These are phyloP conservation scores for Lasioglossum marginatum DNA, from an alignment of 2,888 invertebrate genomes.

Conservation along the genomic window DNA sequence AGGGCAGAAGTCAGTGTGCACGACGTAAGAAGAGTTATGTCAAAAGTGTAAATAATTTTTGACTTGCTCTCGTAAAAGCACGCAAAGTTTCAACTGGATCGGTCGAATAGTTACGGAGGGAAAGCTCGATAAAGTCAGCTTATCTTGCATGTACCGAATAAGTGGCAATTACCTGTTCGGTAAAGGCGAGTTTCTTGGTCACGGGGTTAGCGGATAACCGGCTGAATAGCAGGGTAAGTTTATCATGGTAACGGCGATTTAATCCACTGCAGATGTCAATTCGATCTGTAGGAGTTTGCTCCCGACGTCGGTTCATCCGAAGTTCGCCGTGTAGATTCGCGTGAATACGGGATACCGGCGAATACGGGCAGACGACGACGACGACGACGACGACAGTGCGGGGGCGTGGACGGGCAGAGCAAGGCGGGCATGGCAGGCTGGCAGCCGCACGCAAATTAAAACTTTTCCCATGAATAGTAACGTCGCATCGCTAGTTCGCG, in stretches of 20 bases:
- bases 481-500: conserved; percentile 53
- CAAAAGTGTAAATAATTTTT: too few species aligned
- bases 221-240: not conserved
- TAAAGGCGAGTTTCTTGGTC: not conserved
- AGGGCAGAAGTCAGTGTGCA: too few species aligned
- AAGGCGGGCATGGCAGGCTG: not conserved
- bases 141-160: not conserved
- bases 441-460: conserved; percentile 73
- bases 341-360: conserved; percentile 23
- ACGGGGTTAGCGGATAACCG: not conserved
- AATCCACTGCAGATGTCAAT: conserved; percentile 1
- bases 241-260: conserved; percentile 28
- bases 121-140: not conserved
- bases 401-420: not conserved
- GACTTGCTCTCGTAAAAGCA: not conserved
- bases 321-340: conserved; percentile 25
- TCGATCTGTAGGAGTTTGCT: not conserved
- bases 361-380: conserved; percentile 10
- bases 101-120: not conserved
- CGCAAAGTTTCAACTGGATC: not conserved
- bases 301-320: not conserved
- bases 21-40: too few species aligned
- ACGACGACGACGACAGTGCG: not conserved
- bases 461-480: conserved; percentile 81
- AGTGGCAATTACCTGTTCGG: not conserved